phyloP scores from a whole-genome alignment of 1,140 invertebrate genomes.

The Drosophila pseudoobscura region DNA sequence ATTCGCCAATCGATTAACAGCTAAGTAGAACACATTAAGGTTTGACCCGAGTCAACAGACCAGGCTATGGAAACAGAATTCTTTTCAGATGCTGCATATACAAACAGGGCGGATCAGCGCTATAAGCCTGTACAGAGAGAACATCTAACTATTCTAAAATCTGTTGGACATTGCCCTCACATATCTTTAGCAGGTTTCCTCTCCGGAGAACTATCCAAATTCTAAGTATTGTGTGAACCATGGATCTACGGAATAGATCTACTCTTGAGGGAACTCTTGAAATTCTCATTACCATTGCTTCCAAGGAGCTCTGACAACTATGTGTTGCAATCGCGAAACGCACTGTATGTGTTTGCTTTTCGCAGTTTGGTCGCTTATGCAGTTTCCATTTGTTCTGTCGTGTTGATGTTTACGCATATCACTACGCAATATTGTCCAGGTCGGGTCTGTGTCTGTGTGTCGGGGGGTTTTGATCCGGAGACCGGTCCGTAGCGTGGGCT shows the following conservation, averaged over 20 bases:
- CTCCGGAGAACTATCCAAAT: too few relatives aligned
- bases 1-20: constrained; percentile 37
- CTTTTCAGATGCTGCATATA: not conserved
- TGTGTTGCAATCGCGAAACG: too few relatives aligned
- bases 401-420: constrained; percentile 46
- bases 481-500: constrained; percentile 24
- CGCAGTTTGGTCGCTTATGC: constrained; percentile 6
- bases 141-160: too few relatives aligned
- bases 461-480: not conserved
- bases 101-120: too few relatives aligned
- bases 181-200: too few relatives aligned
- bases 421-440: constrained; percentile 47
- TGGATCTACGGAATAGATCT: too few relatives aligned
- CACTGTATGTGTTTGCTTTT: constrained; percentile 9
- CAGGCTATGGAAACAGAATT: constrained; percentile 5
- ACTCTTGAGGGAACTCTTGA: too few relatives aligned
- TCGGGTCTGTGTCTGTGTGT: constrained; percentile 6
- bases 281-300: too few relatives aligned
- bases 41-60: constrained; percentile 41
- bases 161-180: too few relatives aligned
- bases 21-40: constrained; percentile 54
- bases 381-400: constrained; percentile 11
- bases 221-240: too few relatives aligned
- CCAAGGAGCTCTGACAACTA: too few relatives aligned
- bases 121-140: too few relatives aligned